Conservation (phyloP, 2,113 vertebrate genomes). For the Grallaria varia region DNA sequence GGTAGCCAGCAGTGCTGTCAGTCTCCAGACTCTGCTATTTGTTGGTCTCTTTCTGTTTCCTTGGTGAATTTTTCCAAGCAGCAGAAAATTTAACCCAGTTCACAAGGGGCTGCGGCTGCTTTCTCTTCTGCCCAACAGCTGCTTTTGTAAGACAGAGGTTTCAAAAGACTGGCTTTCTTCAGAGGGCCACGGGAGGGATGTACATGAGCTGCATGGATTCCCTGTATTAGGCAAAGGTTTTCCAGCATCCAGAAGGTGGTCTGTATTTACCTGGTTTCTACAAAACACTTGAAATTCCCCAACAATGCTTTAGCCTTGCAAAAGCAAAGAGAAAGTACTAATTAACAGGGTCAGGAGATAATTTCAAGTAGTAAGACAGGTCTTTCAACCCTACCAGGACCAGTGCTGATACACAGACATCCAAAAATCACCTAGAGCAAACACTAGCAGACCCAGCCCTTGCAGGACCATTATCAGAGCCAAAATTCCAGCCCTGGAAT, state of each 20-base stretch:
- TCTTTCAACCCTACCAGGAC: not conserved
- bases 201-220: not conserved
- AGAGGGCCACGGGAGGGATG: not conserved
- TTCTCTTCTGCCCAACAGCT: not conserved
- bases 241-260: not conserved
- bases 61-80: slow-evolving; percentile 15
- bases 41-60: not conserved
- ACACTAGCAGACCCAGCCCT: not conserved
- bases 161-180: not conserved
- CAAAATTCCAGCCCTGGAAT: not conserved
- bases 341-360: not conserved
- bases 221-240: not conserved
- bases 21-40: not conserved
- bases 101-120: not conserved
- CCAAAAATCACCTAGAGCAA: fast-evolving
- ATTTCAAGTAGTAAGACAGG: not conserved
- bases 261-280: not conserved
- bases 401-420: not conserved
- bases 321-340: not conserved
- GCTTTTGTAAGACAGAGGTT: not conserved
- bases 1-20: slow-evolving; percentile 8
- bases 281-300: not conserved
- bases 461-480: not conserved
- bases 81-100: not conserved
- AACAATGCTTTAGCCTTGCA: not conserved